Evolutionary conservation across 2,888 invertebrate species (phyloP), one percentile per base, ranked within the genome.

Genomic region (Alloplasta piceator): DNA sequence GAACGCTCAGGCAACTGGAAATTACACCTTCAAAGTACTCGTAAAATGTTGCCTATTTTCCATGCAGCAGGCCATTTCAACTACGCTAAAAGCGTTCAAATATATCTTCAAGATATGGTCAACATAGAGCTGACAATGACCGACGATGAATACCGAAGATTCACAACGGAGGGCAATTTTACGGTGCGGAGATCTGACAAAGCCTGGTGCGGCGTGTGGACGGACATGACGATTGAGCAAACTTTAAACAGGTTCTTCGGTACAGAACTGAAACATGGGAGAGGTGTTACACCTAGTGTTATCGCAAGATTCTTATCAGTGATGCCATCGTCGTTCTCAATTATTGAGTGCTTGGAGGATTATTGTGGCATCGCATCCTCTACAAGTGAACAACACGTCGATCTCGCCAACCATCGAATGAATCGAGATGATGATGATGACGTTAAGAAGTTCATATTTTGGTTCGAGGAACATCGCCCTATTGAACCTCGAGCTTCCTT

Each of bases 91-190:
- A 83, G 80, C 70, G 80, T 72, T 6, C 84, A 85, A 50, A 43
- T 87, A 26, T 87, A 86, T 78, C 55, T 87, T 6, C 86, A 87
- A 73, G 83, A 85, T 63, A 86, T 85, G 85, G 14, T 39, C 4
- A 41, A 58, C 5, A 46, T 83, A 9, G 80, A 80, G 41, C 4
- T 26, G 12, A 60, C 26, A 39, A 78, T 83, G 81, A 63, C 60
- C 50, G 48, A 52, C 14, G 58, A 61, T 3, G 77, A 82, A 68
- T 83, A 12, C 55, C 4, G 16, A 36, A 64, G 26, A 39, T 84
- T 79, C 60, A 72, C 83, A 39, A 64, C 14, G 41, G 64, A 77
- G 9, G 83, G 81, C n/a, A 39, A 50, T 52, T 82, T 84, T 48
- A 82, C 82, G 16, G 56, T 78, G 4, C 78, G 78, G 26, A 58